A percentile compares a stretch with the other conserved stretches of the same genome.
phyloP scores from a whole-genome alignment of 2,888 invertebrate species.

The Noctua comes region DNA sequence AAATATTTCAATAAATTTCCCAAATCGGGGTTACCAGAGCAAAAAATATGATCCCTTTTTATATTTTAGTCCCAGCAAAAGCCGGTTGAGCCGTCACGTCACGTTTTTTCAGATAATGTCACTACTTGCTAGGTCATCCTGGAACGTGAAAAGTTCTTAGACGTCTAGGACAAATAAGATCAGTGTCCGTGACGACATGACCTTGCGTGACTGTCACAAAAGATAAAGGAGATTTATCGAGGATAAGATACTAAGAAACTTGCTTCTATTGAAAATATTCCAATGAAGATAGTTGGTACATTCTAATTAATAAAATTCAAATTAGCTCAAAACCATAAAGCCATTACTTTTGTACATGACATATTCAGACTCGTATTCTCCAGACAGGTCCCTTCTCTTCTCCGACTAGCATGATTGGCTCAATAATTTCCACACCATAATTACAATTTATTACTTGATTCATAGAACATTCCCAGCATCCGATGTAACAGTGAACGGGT shows the following conservation, averaged over 20 bases:
- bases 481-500: conserved; percentile 72
- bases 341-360: neutral
- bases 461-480: conserved; percentile 52
- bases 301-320: neutral
- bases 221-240: conserved; percentile 38
- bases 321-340: neutral
- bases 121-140: conserved; percentile 17
- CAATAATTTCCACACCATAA: conserved; percentile 13
- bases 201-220: conserved; percentile 23
- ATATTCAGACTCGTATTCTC: no score
- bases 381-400: neutral
- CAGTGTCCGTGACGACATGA: conserved; percentile 27
- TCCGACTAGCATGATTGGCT: neutral
- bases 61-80: conserved; percentile 22
- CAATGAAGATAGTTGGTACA: neutral
- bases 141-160: conserved; percentile 18
- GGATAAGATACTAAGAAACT: conserved; percentile 25
- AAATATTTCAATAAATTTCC: conserved; percentile 50
- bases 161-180: conserved; percentile 32
- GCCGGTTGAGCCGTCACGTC: conserved; percentile 14
- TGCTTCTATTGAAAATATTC: conserved; percentile 15
- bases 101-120: conserved; percentile 35
- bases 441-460: conserved; percentile 26
- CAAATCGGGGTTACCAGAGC: conserved; percentile 24
- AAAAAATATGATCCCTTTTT: conserved; percentile 34